Evolutionary conservation across 2,113 vertebrate genomes (phyloP), one percentile per base, ranked within the genome.

Genomic region (Percina caprodes): DNA sequence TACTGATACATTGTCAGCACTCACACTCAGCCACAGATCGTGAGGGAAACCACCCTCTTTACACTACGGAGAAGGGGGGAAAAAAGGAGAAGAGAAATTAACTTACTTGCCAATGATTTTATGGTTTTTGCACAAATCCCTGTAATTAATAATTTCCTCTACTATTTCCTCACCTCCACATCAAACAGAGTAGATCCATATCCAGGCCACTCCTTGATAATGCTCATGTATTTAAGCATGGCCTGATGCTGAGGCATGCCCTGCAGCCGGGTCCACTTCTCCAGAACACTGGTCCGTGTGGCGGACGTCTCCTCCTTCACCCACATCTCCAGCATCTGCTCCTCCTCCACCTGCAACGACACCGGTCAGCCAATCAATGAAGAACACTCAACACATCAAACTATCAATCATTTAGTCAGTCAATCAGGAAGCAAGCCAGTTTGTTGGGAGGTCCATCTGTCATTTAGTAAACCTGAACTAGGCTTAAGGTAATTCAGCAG

Each of bases 301-400:
- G 97, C 97, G 1, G 96, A 97, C 13, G 97, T 96, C 93, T 98
- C 97, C 90, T 98, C 97, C 85, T 97, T 97, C 49, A 98, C 96
- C 95, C 97, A 98, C 97, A 98, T 98, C 94, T 98, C 97, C 85
- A 97, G 92, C 97, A 97, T 97, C 90, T 98, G 96, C 85, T 97
- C 97, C 86, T 97, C 97, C 92, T 98, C 97, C 52, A 96, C 92
- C 88, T 96, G 95, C 54, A 86, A 61, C 8, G 4, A 66, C 52
- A 77, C 33, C 24, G 12, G 13, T 33, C 52, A 65, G 18, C 1
- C 65, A 12, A 19, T 75, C 26, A 30, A 2, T 26, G 11, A 45
- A n/a, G 14, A 77, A 9, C 7, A 7, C 14, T 24, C 12, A 12
- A 19, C 30, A 30, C 30, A 30, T 67, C 16, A 21, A 14, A 10